These are phyloP conservation scores for Candoia aspera DNA, from an alignment of 2,113 vertebrate genomes.

Conservation along the genomic window DNA sequence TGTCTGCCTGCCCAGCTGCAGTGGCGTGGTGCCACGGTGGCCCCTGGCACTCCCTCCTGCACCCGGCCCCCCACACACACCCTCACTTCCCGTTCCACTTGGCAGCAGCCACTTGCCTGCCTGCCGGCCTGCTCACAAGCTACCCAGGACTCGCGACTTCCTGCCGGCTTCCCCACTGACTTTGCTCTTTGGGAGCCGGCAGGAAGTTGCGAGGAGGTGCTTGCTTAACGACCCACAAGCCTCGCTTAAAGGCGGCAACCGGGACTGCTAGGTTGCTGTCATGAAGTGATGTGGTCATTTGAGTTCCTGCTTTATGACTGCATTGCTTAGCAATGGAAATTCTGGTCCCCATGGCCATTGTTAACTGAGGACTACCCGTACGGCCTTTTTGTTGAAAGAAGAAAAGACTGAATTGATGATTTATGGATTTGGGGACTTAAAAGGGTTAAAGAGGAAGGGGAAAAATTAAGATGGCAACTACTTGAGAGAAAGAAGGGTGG, in stretches of 20 bases:
- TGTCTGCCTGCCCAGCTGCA: too few relatives aligned
- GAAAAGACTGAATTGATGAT: not conserved
- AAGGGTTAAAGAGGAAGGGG: not conserved
- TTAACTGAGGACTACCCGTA: not conserved
- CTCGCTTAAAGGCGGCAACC: not conserved
- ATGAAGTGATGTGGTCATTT: not conserved
- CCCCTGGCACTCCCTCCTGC: too few relatives aligned
- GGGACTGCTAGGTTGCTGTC: not conserved
- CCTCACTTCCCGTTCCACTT: not conserved
- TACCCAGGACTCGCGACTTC: not conserved
- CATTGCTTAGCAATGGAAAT: not conserved
- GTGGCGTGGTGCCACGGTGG: too few relatives aligned
- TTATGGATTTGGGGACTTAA: not conserved
- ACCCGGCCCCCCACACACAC: too few relatives aligned
- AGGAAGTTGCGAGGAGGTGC: not conserved
- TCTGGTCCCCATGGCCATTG: not conserved
- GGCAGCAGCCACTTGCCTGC: not conserved
- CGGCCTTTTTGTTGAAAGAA: not conserved
- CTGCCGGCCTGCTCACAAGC: not conserved
- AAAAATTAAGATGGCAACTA: not conserved
- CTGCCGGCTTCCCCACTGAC: not conserved
- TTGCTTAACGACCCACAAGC: not conserved
- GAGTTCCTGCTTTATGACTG: not conserved
- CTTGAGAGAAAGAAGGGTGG: not conserved
- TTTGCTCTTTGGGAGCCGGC: not conserved